These are phyloP conservation scores for Psammodynastes pulverulentus DNA, from an alignment of 2,113 vertebrate genomes.

Conservation along the genomic window DNA sequence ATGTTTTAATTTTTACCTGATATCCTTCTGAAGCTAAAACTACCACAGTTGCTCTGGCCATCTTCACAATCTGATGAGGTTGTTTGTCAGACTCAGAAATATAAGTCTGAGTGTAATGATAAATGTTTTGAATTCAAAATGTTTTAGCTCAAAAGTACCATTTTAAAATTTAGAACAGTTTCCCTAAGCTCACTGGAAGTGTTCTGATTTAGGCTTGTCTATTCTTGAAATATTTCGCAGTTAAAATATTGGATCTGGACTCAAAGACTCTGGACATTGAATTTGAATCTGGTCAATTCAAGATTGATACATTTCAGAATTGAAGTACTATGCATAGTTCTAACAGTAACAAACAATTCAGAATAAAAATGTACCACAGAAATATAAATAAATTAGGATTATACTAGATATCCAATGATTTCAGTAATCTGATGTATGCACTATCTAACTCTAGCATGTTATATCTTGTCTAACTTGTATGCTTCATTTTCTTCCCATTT, in stretches of 20 bases:
- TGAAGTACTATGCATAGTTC: neutral
- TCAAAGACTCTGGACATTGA: neutral
- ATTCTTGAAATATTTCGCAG: neutral
- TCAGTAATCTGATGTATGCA: neutral
- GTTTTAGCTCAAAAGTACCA: neutral
- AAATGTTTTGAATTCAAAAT: neutral
- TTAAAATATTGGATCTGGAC: neutral
- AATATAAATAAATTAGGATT: neutral
- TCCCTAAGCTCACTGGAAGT: neutral
- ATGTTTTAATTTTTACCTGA: neutral
- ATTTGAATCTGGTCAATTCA: neutral
- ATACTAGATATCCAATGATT: neutral
- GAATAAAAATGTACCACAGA: neutral
- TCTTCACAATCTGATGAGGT: neutral
- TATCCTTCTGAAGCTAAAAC: neutral
- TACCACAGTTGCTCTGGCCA: neutral
- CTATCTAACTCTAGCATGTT: neutral
- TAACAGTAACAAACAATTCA: neutral
- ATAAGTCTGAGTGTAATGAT: neutral
- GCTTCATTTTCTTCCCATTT: neutral
- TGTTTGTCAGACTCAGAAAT: neutral
- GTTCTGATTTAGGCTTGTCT: neutral
- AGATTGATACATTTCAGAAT: neutral
- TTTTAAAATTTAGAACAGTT: neutral
- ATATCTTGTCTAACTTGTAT: neutral